Conservation (phyloP, 2,888 invertebrate genomes). For the Cerastis leucographa region DNA sequence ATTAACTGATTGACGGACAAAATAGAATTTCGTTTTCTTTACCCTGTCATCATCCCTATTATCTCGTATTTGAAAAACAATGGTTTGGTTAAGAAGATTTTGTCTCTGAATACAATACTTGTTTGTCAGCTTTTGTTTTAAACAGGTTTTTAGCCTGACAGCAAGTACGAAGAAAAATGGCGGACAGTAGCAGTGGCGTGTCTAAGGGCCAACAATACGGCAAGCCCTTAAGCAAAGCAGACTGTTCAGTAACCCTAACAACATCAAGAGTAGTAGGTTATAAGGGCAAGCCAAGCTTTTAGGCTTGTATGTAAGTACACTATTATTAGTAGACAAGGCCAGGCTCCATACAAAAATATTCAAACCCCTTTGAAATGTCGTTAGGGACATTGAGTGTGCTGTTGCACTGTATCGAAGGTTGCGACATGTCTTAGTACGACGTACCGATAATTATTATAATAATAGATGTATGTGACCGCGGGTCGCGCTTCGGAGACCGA, state of each 20-base stretch:
- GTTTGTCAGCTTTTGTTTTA: not conserved
- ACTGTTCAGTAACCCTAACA: not conserved
- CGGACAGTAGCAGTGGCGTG: not conserved
- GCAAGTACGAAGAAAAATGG: not conserved
- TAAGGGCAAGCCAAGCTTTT: not conserved
- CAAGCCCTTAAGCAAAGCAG: not conserved
- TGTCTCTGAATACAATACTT: not conserved
- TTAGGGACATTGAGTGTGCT: no score
- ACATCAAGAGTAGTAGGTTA: not conserved
- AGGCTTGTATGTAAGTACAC: not conserved
- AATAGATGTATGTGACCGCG: no score
- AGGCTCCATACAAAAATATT: not conserved
- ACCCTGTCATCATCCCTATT: no score
- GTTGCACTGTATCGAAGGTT: not conserved
- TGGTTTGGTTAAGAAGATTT: not conserved
- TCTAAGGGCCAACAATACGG: not conserved
- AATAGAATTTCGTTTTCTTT: no score
- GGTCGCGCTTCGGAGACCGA: no score
- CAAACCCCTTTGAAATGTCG: not conserved
- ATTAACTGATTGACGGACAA: no score
- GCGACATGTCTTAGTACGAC: not conserved
- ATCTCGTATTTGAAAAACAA: not conserved
- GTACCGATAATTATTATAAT: slow-evolving; percentile 57
- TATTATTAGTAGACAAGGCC: not conserved
- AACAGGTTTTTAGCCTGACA: not conserved